These are phyloP conservation scores for Vultur gryphus DNA, from an alignment of 2,797 vertebrate species.

Conservation along the genomic window DNA sequence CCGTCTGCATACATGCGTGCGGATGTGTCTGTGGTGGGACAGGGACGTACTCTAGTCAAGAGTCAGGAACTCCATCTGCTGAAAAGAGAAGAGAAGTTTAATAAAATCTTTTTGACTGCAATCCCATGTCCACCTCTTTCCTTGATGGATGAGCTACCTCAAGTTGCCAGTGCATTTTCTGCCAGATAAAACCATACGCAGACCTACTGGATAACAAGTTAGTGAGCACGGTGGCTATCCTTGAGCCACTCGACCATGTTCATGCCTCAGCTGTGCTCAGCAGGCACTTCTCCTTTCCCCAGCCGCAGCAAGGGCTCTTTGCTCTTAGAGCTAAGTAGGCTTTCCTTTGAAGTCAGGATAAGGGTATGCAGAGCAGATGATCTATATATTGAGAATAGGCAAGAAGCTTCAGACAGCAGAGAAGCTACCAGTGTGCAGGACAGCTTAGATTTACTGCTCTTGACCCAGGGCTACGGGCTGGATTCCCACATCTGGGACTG, in stretches of 20 bases:
- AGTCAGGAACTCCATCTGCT: not conserved
- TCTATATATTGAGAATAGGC: not conserved
- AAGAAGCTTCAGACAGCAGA: not conserved
- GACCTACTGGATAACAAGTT: not conserved
- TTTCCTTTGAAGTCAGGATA: not conserved
- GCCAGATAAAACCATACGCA: not conserved
- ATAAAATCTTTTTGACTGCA: not conserved
- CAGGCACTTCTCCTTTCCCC: not conserved
- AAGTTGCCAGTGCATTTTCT: not conserved
- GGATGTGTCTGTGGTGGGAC: not conserved
- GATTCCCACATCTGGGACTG: not conserved
- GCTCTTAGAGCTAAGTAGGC: not conserved
- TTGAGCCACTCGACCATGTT: not conserved
- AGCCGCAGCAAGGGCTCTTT: not conserved
- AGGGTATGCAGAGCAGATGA: not conserved
- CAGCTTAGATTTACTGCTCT: not conserved
- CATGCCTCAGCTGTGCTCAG: not conserved
- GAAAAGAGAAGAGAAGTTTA: not conserved
- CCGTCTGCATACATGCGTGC: accelerated
- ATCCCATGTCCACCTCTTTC: not conserved
- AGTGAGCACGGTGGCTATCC: not conserved
- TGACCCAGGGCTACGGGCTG: not conserved
- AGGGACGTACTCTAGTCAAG: no score
- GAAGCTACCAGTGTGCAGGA: not conserved
- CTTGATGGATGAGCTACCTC: not conserved